These are phyloP conservation scores for Bungarus multicinctus DNA, from an alignment of 2,113 vertebrate genomes.

Conservation along the genomic window DNA sequence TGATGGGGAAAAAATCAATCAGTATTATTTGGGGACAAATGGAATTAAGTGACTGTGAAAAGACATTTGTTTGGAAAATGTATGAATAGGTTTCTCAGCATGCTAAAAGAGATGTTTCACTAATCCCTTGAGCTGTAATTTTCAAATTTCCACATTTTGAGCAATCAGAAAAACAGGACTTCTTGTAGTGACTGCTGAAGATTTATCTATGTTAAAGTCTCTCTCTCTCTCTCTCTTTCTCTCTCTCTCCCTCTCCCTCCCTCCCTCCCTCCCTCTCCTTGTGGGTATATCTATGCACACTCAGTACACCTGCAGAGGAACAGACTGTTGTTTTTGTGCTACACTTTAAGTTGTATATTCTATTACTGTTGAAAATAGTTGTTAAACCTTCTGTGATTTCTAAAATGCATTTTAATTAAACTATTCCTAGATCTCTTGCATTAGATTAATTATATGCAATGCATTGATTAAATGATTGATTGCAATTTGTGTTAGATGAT, in stretches of 20 bases:
- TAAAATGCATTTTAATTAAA: not conserved
- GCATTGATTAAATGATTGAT: not conserved
- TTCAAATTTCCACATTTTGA: conserved; percentile 20
- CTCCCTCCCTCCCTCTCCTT: not conserved
- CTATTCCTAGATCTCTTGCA: not conserved
- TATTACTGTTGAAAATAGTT: not conserved
- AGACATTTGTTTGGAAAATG: conserved; percentile 23
- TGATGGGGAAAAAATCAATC: conserved; percentile 65
- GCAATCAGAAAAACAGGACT: not conserved
- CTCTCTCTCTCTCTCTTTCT: fast-evolving
- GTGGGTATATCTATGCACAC: not conserved
- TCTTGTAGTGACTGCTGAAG: not conserved
- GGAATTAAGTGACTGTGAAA: conserved; percentile 43
- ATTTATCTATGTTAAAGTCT: not conserved
- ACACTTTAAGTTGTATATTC: not conserved
- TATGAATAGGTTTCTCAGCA: not conserved
- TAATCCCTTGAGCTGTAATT: conserved; percentile 31
- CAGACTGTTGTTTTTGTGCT: not conserved
- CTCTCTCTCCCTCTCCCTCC: fast-evolving
- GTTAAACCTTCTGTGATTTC: not conserved
- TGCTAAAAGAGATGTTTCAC: not conserved
- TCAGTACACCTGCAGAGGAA: not conserved
- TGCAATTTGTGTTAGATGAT: not conserved
- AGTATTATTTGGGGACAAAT: conserved; percentile 55
- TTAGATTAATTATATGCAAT: not conserved